Evolutionary conservation across 2,797 vertebrate genomes (phyloP).

Genomic region (Crypturellus tataupa): DNA sequence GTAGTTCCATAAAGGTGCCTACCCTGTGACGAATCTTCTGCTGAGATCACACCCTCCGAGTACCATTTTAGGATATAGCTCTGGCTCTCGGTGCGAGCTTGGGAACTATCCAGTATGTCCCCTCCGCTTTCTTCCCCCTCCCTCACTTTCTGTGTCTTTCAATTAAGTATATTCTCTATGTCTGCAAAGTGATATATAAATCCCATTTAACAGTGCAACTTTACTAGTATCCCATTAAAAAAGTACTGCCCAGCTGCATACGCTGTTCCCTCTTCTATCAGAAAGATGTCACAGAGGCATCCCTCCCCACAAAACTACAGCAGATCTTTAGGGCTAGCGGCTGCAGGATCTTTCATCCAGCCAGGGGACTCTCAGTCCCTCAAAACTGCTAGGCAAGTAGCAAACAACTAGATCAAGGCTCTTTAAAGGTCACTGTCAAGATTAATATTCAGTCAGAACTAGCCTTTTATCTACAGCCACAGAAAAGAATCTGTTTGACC

Average conservation of each 20-base stretch:
- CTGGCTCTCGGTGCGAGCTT: background rate
- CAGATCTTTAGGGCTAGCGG: background rate
- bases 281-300: background rate
- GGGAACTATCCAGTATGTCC: background rate
- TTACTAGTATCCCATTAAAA: background rate
- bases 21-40: slow-evolving; percentile 11
- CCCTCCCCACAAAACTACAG: background rate
- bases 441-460: background rate
- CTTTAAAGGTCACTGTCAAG: background rate
- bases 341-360: background rate
- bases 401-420: background rate
- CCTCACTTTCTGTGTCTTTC: slow-evolving; percentile 17
- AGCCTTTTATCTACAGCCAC: background rate
- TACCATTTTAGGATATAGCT: background rate
- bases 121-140: background rate
- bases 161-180: background rate
- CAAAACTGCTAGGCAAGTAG: background rate
- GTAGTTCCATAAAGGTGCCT: slow-evolving; percentile 27
- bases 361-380: background rate
- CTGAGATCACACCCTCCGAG: background rate
- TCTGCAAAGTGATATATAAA: background rate
- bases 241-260: background rate
- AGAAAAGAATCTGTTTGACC: background rate
- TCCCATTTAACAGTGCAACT: background rate
- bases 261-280: background rate